Base-by-base conservation (phyloP, 2,888 invertebrate genomes). In the Eupithecia exiguata region DNA sequence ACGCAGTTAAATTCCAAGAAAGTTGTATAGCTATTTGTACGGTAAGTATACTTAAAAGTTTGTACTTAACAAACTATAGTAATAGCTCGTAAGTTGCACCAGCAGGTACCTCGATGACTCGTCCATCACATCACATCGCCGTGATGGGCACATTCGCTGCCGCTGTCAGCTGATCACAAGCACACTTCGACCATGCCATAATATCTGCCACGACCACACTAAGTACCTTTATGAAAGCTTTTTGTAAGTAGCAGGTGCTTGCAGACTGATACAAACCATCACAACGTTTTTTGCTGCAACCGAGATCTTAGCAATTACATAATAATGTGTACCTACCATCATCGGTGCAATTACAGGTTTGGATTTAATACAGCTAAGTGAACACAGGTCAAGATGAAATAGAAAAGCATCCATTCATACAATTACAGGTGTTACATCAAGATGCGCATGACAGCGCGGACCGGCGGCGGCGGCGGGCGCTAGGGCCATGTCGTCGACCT, bases 401-500 rank as follows among this genome's bases (percentile, higher is more conserved):
- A 18, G 5, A 43, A 58, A 58, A 9, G n/a, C 5, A n/a, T 6
- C n/a, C 18, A n/a, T 6, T 46, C 7, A 65, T n/a, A 18, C 16
- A 36, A 10, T 9, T n/a, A 35, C n/a, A 49, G 36, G 68, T 72
- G 49, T 68, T 63, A 38, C 36, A 68, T 69, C 53, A 69, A 68
- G 43, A 16, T 62, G 38, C 10, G 53, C 30, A 69, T 69, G 66
- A 62, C 69, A 36, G 69, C 21, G 58, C 38, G 46, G 46, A 6
- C 46, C 18, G 9, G 35, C 38, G 46, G n/a, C 21, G n/a, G n/a
- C 53, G n/a, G n/a, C n/a, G n/a, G n/a, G n/a, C n/a, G n/a, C n/a
- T n/a, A n/a, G n/a, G n/a, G n/a, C n/a, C n/a, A n/a, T 69, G 74
- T 72, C 67, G 71, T 38, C 67, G 74, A 75, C 74, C 74, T 69